A percentile compares a stretch with the other conserved stretches of the same genome.
Conservation (phyloP, 2,797 vertebrate genomes). For the Rhynchotus rufescens region DNA sequence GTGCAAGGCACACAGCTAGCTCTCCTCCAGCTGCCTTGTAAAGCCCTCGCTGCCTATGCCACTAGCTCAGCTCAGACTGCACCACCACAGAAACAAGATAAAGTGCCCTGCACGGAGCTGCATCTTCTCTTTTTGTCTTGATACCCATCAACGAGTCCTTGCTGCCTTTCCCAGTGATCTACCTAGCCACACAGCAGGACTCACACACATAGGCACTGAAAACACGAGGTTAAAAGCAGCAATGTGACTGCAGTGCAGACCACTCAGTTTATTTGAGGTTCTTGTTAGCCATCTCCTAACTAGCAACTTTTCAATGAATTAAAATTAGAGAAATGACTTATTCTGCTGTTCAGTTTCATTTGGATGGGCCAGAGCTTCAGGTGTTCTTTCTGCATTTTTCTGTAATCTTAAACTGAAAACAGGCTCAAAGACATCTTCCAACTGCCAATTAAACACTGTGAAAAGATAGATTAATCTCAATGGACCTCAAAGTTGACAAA, state of each 20-base stretch:
- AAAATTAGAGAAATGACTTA: not conserved
- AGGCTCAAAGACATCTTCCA: conserved; percentile 49
- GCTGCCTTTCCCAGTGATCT: not conserved
- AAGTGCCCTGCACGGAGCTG: not conserved
- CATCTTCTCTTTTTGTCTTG: not conserved
- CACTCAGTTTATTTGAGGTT: not conserved
- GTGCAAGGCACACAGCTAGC: not conserved
- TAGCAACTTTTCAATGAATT: not conserved
- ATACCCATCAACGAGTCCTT: not conserved
- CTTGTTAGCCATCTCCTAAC: not conserved
- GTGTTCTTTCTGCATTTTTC: conserved; percentile 44
- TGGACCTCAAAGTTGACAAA: conserved; percentile 69
- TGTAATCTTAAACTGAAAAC: conserved; percentile 46
- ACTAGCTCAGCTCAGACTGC: not conserved
- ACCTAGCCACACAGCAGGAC: not conserved
- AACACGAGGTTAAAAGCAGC: not conserved
- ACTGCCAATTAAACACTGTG: conserved; percentile 58
- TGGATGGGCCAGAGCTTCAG: conserved; percentile 14
- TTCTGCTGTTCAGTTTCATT: conserved; percentile 21
- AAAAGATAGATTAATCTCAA: conserved; percentile 72
- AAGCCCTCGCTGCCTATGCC: not conserved
- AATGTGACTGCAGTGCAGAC: not conserved
- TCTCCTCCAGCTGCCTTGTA: not conserved
- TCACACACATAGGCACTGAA: not conserved
- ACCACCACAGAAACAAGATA: not conserved